Evolutionary conservation across 1,140 invertebrate genomes (phyloP).

Genomic region (Pseudomyrmex flavicornis): DNA sequence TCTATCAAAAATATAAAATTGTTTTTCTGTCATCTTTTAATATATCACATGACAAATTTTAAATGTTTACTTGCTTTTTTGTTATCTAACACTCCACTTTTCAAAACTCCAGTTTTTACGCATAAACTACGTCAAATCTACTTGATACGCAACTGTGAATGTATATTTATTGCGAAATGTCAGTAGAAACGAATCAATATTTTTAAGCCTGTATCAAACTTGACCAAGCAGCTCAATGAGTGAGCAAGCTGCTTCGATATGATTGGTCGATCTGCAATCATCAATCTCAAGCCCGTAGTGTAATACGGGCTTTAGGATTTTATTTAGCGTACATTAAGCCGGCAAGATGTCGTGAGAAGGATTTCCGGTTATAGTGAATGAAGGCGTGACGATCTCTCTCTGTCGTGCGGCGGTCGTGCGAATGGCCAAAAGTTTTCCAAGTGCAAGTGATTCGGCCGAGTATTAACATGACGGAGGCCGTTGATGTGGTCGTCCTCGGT

Average conservation of each 20-base stretch:
- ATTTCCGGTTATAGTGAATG: conserved; percentile 15
- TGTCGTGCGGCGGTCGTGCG: too few species aligned
- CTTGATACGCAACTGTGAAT: too few species aligned
- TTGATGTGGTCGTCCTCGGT: conserved; percentile 60
- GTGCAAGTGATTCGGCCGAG: not conserved
- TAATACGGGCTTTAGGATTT: not conserved
- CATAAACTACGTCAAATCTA: too few species aligned
- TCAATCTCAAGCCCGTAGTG: too few species aligned
- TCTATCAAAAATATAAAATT: not conserved
- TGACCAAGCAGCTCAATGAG: too few species aligned
- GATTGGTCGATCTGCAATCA: not conserved
- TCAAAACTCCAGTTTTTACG: too few species aligned
- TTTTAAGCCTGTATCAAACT: not conserved
- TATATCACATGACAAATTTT: conserved; percentile 6
- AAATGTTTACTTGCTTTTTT: conserved; percentile 48
- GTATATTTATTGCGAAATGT: too few species aligned
- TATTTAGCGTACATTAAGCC: too few species aligned
- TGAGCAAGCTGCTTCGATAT: not conserved
- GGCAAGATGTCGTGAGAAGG: conserved; percentile 1
- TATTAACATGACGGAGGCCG: conserved; percentile 59
- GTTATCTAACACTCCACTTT: not conserved
- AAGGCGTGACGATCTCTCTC: too few species aligned
- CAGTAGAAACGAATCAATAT: too few species aligned
- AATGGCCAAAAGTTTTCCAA: not conserved
- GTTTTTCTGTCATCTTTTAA: not conserved